Base-by-base conservation (phyloP, 1,140 invertebrate genomes). In the Calosoma granatense region DNA sequence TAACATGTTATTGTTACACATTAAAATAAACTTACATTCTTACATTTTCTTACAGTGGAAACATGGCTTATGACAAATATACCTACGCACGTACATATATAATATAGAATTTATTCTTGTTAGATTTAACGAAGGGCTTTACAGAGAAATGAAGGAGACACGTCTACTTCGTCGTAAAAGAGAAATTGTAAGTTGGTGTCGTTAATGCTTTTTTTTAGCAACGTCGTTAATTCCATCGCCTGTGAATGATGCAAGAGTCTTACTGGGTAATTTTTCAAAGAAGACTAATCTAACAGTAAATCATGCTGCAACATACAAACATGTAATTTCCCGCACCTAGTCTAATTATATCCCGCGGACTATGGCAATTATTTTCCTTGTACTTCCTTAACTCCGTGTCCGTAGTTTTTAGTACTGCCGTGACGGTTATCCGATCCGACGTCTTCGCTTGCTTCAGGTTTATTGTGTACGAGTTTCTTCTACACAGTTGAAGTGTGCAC, bases 251-350 rank as follows among this genome's bases (percentile, higher is more conserved):
- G 26, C 14, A 30, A 30, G 26, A n/a, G n/a, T 30, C 26, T 14
- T 14, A 14, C 6, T 4, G 17, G 6, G 6, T 17, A 47, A 47
- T 47, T 47, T 47, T 47, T 47, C 41, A 47, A 3, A 17, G 17
- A 47, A 11, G 41, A 9, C 41, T 47, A 9, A 47, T 47, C 41
- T 47, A 11, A 11, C 17, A 9, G 17, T 47, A 47, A 47, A 47
- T 47, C 41, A 47, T 47, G 6, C 6, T 17, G 9, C 9, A 30
- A 30, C 26, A 17, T 3, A 11, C 6, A 47, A 47, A 47, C 41
- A 47, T 47, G 17, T 47, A 47, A 47, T 47, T 47, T 47, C 17
- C 41, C 41, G 15, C 41, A 47, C 41, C 41, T 47, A 47, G 41
- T 17, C 41, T 47, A 47, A 47, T 47, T 17, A 47, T 47, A 47